Conservation (phyloP, 2,113 vertebrate genomes). For the Cettia cetti region DNA sequence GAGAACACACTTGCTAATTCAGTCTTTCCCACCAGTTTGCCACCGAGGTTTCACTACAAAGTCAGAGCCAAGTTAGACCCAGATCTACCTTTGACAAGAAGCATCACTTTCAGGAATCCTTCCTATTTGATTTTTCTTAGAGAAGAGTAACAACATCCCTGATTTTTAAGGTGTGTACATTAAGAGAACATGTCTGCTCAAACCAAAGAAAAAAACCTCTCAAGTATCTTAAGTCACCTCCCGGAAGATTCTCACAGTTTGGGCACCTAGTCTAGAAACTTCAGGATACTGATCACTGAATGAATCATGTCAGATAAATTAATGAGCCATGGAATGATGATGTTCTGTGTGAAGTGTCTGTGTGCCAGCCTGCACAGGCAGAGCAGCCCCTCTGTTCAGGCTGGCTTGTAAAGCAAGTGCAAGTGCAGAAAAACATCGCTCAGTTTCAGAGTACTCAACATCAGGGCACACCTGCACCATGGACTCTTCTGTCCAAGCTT, state of each 20-base stretch:
- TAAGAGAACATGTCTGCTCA: not conserved
- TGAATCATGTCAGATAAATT: not conserved
- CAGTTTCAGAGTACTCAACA: accelerated
- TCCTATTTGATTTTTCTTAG: not conserved
- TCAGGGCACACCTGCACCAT: not conserved
- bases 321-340: not conserved
- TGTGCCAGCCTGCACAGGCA: not conserved
- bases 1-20: not conserved
- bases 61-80: not conserved
- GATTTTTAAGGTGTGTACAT: not conserved
- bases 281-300: not conserved
- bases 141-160: not conserved
- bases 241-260: not conserved
- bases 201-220: not conserved
- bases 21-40: not conserved
- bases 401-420: accelerated
- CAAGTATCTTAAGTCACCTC: not conserved
- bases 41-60: not conserved
- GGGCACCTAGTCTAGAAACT: not conserved
- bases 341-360: too few species aligned
- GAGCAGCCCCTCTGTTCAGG: not conserved
- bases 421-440: not conserved
- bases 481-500: not conserved
- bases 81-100: not conserved
- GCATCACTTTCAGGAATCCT: not conserved